These are phyloP conservation scores for Dermochelys coriacea DNA, from an alignment of 2,797 vertebrate genomes.

Conservation along the genomic window DNA sequence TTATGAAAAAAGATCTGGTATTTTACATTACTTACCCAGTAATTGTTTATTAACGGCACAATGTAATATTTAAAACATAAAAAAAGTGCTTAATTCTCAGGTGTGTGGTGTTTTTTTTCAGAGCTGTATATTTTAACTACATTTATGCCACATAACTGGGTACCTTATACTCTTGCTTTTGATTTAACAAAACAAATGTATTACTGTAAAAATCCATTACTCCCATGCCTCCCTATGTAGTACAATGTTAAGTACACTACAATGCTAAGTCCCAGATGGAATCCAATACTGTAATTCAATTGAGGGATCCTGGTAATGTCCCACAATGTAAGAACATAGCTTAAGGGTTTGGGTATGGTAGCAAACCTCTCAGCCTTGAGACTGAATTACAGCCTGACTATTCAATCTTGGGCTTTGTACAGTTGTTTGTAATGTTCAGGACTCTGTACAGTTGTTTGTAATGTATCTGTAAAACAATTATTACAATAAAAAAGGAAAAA, in stretches of 20 bases:
- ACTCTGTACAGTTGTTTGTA: slow-evolving; percentile 55
- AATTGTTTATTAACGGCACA: background rate
- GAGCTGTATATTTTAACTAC: slow-evolving; percentile 46
- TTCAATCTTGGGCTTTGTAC: slow-evolving; percentile 63
- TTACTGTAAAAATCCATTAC: slow-evolving; percentile 83
- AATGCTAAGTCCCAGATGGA: slow-evolving; percentile 83
- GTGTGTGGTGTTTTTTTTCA: background rate
- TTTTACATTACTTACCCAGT: slow-evolving; percentile 17
- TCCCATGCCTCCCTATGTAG: slow-evolving; percentile 80
- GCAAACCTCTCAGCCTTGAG: slow-evolving; percentile 81
- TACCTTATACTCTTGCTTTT: slow-evolving; percentile 70
- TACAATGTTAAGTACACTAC: slow-evolving; percentile 85
- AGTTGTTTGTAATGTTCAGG: slow-evolving; percentile 38
- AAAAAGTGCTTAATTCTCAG: slow-evolving; percentile 9
- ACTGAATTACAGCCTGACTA: slow-evolving; percentile 80
- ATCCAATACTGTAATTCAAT: slow-evolving; percentile 87
- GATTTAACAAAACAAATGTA: slow-evolving; percentile 81
- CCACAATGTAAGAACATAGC: slow-evolving; percentile 86
- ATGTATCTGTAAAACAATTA: slow-evolving; percentile 70
- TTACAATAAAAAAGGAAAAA: slow-evolving; percentile 54
- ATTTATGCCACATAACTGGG: slow-evolving; percentile 55
- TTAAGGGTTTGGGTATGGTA: slow-evolving; percentile 84
- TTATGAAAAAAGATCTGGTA: slow-evolving; percentile 35
- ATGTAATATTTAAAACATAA: slow-evolving; percentile 21
- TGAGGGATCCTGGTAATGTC: slow-evolving; percentile 84